A percentile compares a stretch with the other conserved stretches of the same genome.
Conservation (phyloP, 1,140 invertebrate species). For the Procambarus clarkii region DNA sequence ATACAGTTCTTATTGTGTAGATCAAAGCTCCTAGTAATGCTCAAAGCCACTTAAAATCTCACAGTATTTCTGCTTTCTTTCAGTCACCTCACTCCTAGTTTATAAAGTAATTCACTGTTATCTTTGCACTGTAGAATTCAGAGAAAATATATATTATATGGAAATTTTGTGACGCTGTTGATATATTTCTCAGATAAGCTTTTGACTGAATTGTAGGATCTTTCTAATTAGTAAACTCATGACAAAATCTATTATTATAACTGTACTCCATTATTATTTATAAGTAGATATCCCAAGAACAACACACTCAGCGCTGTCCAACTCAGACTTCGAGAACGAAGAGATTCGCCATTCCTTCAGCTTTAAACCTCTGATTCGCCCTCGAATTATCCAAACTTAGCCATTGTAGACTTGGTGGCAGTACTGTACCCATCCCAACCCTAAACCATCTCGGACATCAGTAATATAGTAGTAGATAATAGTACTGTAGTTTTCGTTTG, state of each 20-base stretch:
- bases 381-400: constrained; percentile 1
- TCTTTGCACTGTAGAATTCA: constrained; percentile 52
- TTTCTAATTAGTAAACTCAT: neutral
- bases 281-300: constrained; percentile 23
- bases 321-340: constrained; percentile 50
- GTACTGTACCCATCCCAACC: neutral
- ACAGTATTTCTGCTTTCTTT: constrained; percentile 36
- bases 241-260: neutral
- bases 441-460: neutral
- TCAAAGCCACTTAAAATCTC: constrained; percentile 3
- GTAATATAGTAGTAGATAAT: constrained; percentile 12
- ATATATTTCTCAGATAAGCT: neutral
- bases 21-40: constrained; percentile 19
- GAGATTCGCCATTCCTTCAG: constrained; percentile 55
- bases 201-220: neutral
- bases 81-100: constrained; percentile 36
- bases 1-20: constrained; percentile 26
- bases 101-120: constrained; percentile 26
- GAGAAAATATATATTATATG: neutral
- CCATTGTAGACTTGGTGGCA: neutral
- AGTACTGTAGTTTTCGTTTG: neutral
- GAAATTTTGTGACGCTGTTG: neutral
- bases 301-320: constrained; percentile 31
- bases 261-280: neutral
- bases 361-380: constrained; percentile 15